Percentiles rank a stretch among this genome's conserved stretches.
These are phyloP conservation scores for Oryzias javanicus DNA, from an alignment of 2,113 vertebrate species.

Conservation along the genomic window DNA sequence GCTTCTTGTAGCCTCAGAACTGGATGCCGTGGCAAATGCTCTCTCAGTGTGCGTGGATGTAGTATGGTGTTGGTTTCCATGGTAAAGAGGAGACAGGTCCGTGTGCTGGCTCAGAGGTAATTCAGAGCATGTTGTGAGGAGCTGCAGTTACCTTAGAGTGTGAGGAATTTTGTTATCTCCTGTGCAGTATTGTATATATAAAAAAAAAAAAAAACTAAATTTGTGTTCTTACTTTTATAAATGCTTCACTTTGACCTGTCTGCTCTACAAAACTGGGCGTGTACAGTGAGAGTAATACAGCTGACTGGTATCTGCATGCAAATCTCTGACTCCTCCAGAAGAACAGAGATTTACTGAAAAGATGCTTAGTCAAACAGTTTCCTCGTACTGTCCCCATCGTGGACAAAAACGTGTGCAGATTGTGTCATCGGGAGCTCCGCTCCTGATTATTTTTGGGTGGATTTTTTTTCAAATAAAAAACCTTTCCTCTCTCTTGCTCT, in stretches of 20 bases:
- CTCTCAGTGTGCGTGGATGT: slow-evolving; percentile 55
- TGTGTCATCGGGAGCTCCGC: background rate
- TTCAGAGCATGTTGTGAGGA: slow-evolving; percentile 55
- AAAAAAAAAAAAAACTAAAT: no score
- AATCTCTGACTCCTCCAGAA: slow-evolving; percentile 39
- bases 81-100: slow-evolving; percentile 70
- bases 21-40: slow-evolving; percentile 72
- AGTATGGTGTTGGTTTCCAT: slow-evolving; percentile 76
- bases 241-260: slow-evolving; percentile 41
- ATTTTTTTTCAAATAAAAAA: no score
- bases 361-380: slow-evolving; percentile 38
- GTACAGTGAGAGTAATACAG: slow-evolving; percentile 50
- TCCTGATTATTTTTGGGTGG: no score
- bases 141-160: slow-evolving; percentile 51
- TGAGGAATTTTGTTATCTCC: slow-evolving; percentile 51
- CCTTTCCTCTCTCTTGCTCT: slow-evolving; percentile 39
- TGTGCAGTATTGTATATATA: slow-evolving; percentile 1
- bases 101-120: slow-evolving; percentile 61
- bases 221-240: slow-evolving; percentile 24
- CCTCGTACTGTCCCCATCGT: slow-evolving; percentile 1
- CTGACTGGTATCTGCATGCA: slow-evolving; percentile 52
- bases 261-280: slow-evolving; percentile 60
- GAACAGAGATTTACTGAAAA: slow-evolving; percentile 3
- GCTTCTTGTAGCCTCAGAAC: slow-evolving; percentile 53
- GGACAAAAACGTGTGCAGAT: slow-evolving; percentile 6